Conservation (phyloP, 92 coral and sea anemone species). For the Virgularia gustaviana region DNA sequence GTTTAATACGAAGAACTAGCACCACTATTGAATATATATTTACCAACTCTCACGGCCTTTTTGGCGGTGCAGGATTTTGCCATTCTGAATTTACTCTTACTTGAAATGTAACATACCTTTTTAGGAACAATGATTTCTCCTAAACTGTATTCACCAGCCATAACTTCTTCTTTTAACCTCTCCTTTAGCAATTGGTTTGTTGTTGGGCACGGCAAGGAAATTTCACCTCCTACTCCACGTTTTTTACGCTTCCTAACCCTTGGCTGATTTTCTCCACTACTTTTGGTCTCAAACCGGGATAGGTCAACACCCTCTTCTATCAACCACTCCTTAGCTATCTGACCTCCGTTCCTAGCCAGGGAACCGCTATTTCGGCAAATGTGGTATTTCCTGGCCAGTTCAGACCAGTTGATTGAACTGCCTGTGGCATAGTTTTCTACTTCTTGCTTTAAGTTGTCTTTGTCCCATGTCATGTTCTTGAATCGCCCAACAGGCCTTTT, state of each 20-base stretch:
- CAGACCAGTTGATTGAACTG: slow-evolving; percentile 54
- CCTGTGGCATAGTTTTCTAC: slow-evolving; percentile 54
- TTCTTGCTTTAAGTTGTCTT: slow-evolving; percentile 34
- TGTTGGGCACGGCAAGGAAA: slow-evolving; percentile 42
- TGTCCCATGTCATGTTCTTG: slow-evolving; percentile 39
- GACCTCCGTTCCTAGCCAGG: slow-evolving; percentile 58
- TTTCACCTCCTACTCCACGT: slow-evolving; percentile 32
- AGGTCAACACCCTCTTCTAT: slow-evolving; percentile 38
- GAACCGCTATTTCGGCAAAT: slow-evolving; percentile 53
- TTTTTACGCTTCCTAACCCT: slow-evolving; percentile 12
- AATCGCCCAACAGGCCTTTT: slow-evolving; percentile 29
- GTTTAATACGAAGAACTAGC: too few relatives aligned
- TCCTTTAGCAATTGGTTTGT: slow-evolving; percentile 37
- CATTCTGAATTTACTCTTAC: too few relatives aligned
- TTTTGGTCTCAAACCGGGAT: slow-evolving; percentile 39
- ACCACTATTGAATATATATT: too few relatives aligned
- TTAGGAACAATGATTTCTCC: slow-evolving; percentile 37
- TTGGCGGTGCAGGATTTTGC: too few relatives aligned
- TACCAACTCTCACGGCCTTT: too few relatives aligned
- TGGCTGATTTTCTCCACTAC: background rate
- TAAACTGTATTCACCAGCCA: slow-evolving; percentile 15
- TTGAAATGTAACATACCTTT: slow-evolving; percentile 7
- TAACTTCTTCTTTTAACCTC: background rate
- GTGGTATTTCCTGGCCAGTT: slow-evolving; percentile 33
- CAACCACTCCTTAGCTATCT: slow-evolving; percentile 50